Evolutionary conservation across 1,140 invertebrate species (phyloP).

Genomic region (Marisa cornuarietis): DNA sequence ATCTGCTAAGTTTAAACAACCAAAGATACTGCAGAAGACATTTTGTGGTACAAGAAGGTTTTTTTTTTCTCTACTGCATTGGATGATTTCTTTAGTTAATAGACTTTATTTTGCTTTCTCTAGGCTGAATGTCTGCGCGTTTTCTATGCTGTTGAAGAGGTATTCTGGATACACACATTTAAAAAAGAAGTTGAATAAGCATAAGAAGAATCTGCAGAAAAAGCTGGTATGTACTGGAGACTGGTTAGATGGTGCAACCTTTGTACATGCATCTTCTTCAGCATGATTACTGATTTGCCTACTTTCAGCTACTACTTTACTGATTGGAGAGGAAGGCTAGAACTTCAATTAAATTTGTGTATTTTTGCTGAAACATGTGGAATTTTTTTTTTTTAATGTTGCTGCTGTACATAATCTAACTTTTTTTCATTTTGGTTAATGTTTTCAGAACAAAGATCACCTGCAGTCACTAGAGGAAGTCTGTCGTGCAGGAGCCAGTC

Average conservation of each 20-base stretch:
- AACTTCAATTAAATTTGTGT: too few species aligned
- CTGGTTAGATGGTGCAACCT: too few species aligned
- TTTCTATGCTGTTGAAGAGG: neutral
- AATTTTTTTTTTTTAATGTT: too few species aligned
- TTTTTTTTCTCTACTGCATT: neutral
- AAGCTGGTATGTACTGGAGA: constrained; percentile 9
- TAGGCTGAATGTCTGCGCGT: constrained; percentile 10
- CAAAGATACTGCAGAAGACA: neutral
- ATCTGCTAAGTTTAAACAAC: neutral
- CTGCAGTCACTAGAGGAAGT: neutral
- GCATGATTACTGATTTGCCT: too few species aligned
- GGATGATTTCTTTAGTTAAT: neutral
- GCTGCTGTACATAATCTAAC: too few species aligned
- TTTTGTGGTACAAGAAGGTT: too few species aligned
- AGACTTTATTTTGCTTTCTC: constrained; percentile 1
- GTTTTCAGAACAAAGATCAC: neutral
- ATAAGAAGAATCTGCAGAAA: neutral
- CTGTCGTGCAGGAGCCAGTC: neutral
- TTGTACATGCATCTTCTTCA: too few species aligned
- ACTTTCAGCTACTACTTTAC: too few species aligned
- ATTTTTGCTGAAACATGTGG: too few species aligned
- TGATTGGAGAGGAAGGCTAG: too few species aligned
- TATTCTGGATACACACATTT: constrained; percentile 17
- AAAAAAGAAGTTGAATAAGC: neutral
- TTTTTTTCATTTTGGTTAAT: neutral